Evolutionary conservation across 2,888 invertebrate genomes (phyloP), one percentile per base, ranked within the genome.

Genomic region (Syritta pipiens): DNA sequence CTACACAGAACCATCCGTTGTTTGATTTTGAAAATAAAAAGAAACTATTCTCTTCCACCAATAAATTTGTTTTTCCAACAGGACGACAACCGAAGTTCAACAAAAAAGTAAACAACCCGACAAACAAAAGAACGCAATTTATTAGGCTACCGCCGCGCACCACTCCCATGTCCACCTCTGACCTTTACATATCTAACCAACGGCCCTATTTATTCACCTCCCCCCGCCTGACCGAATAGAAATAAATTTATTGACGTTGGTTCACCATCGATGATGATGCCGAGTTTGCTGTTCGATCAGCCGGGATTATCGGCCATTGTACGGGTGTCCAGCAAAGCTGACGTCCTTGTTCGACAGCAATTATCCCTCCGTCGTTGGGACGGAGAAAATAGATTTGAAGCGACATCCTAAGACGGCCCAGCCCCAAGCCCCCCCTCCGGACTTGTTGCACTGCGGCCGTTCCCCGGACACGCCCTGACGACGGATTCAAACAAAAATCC

Each of bases 231-330:
- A 32, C 24, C 35, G 46, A 60, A 51, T 51, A 37, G 26, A 68
- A 67, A 67, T 46, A 74, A 67, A 74, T 37, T 68, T 53, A 68
- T 53, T 68, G 59, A 7, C 67, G 74, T 46, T 59, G 24, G 30
- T 26, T 42, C 10, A 12, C 30, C 67, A 59, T 53, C 22, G 48
- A 24, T 10, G 48, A 10, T 24, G 22, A 37, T 37, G n/a, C 9
- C 28, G 12, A 9, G n/a, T n/a, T n/a, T 28, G 28, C 3, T 12
- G 6, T 19, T 48, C 62, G 28, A 49, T 10, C 28, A 62, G 37
- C 37, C 28, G 19, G 19, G 48, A 62, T 48, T 26, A 19, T 48
- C 48, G 28, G 19, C 20, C n/a, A 37, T 62, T 60, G 60, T 60
- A n/a, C n/a, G n/a, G n/a, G n/a, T n/a, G 32, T 7, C 60, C n/a